phyloP scores from a whole-genome alignment of 2,888 invertebrate species.

The Lepidochrysops patricia region DNA sequence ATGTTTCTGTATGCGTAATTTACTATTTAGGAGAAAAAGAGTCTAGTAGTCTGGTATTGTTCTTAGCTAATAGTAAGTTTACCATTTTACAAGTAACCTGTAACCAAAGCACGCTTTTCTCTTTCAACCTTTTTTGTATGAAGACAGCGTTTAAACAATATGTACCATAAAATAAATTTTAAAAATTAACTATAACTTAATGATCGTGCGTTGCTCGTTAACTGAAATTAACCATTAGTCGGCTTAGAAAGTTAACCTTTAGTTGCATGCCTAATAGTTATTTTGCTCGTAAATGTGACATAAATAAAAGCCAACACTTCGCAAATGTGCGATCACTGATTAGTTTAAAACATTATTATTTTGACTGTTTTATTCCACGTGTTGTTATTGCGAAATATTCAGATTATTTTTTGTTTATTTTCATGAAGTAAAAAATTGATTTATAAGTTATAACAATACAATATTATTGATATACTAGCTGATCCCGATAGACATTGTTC shows the following conservation, averaged over 20 bases:
- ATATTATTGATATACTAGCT: no score
- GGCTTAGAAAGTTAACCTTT: constrained; percentile 35
- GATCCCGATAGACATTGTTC: no score
- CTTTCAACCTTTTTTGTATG: background rate
- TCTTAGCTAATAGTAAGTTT: background rate
- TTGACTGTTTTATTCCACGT: no score
- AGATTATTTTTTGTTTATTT: no score
- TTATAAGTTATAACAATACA: no score
- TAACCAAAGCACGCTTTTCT: background rate
- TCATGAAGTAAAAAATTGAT: no score
- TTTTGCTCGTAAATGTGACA: constrained; percentile 15
- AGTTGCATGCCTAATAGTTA: constrained; percentile 22
- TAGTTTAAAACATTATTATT: background rate
- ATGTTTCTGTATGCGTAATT: background rate
- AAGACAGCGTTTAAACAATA: background rate
- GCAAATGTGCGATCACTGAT: no score
- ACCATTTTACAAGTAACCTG: background rate
- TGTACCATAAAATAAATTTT: background rate
- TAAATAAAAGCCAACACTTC: constrained; percentile 13
- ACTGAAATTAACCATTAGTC: constrained; percentile 22
- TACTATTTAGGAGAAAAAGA: background rate
- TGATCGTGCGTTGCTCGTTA: constrained; percentile 12
- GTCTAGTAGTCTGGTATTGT: background rate
- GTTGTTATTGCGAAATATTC: no score
- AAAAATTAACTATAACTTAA: constrained; percentile 6